Percentiles rank a stretch among this genome's conserved stretches.
These are phyloP conservation scores for Loxodonta africana DNA, from an alignment of 2,113 vertebrate genomes.

Conservation along the genomic window DNA sequence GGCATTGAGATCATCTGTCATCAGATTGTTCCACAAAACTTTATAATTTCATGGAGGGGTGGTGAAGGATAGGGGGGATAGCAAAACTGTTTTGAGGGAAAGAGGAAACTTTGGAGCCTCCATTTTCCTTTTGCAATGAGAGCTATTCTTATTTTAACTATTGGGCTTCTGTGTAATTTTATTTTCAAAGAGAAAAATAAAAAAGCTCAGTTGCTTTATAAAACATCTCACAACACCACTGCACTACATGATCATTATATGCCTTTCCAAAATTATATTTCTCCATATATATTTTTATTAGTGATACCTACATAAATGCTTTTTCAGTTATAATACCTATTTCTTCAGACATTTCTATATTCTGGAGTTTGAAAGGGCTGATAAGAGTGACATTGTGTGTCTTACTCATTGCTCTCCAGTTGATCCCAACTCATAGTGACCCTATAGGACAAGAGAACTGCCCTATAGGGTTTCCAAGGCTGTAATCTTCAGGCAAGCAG, in stretches of 20 bases:
- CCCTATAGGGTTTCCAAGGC: too few relatives aligned
- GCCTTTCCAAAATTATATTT: background rate
- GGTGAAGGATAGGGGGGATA: too few relatives aligned
- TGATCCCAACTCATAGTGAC: background rate
- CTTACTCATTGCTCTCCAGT: background rate
- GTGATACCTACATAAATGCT: background rate
- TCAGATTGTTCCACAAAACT: background rate
- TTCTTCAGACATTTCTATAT: background rate
- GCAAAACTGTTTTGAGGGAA: too few relatives aligned
- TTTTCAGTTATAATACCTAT: background rate
- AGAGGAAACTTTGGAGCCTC: too few relatives aligned
- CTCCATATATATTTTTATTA: background rate
- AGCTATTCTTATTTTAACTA: too few relatives aligned
- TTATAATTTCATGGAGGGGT: background rate
- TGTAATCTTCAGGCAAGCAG: too few relatives aligned
- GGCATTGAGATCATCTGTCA: background rate
- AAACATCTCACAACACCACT: background rate
- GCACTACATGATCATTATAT: background rate
- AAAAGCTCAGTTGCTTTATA: background rate
- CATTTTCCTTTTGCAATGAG: too few relatives aligned
- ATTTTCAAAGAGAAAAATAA: too few relatives aligned
- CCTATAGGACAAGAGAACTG: too few relatives aligned
- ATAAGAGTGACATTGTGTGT: background rate
- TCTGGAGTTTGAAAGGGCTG: background rate
- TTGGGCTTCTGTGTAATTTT: too few relatives aligned